Percentiles rank a stretch among this genome's conserved stretches.
Evolutionary conservation across 2,113 vertebrate genomes (phyloP).

Genomic region (Pimephales promelas): DNA sequence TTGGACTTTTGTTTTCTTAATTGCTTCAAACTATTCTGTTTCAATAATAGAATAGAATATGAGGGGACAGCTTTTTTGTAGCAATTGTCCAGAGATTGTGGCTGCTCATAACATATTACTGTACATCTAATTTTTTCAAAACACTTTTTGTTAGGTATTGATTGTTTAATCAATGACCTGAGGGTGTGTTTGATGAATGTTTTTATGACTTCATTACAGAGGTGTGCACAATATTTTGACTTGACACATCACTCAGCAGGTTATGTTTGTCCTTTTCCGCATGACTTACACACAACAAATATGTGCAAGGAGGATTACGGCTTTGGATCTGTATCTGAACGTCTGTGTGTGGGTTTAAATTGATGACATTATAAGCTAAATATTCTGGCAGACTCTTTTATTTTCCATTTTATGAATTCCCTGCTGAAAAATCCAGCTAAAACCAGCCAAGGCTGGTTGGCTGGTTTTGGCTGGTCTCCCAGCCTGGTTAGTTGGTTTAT

Average conservation of each 20-base stretch:
- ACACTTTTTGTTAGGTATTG: neutral
- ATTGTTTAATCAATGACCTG: neutral
- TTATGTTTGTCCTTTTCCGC: neutral
- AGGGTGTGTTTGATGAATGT: neutral
- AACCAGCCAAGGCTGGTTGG: no score
- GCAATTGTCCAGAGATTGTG: neutral
- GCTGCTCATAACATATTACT: neutral
- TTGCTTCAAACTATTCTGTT: neutral
- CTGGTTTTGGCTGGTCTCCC: no score
- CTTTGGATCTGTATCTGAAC: neutral
- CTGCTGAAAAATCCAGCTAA: no score
- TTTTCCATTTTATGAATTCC: no score
- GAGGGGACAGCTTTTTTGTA: neutral
- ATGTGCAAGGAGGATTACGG: neutral
- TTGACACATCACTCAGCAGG: neutral
- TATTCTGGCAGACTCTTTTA: no score
- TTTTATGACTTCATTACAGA: neutral
- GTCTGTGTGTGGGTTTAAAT: neutral
- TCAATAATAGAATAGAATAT: neutral
- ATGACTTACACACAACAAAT: slow-evolving; percentile 5
- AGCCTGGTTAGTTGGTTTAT: no score
- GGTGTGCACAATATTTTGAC: neutral
- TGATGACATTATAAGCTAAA: no score
- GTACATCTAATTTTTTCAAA: neutral
- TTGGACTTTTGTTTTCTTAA: neutral